Percentiles rank a stretch among this genome's conserved stretches.
These are phyloP conservation scores for Rhabditophanes sp. DNA, from an alignment of 2,888 invertebrate genomes.

Conservation along the genomic window DNA sequence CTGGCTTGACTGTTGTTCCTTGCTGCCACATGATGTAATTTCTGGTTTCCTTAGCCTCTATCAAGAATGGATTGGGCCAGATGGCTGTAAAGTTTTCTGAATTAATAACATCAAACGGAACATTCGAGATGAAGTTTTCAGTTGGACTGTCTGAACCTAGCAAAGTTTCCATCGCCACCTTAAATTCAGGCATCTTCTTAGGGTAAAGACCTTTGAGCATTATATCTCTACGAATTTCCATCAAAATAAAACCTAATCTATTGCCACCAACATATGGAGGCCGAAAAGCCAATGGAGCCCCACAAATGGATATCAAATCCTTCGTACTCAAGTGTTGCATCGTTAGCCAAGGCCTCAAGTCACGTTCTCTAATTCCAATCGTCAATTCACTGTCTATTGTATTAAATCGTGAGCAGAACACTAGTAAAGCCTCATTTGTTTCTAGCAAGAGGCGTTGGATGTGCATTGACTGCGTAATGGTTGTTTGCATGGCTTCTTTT, in stretches of 20 bases:
- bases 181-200: conserved; percentile 30
- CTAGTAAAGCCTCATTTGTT: conserved; percentile 36
- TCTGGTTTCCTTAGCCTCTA: conserved; percentile 2
- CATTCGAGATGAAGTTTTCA: conserved; percentile 31
- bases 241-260: conserved; percentile 37
- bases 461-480: background rate
- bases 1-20: too few species aligned
- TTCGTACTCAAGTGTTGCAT: conserved; percentile 12
- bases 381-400: conserved; percentile 33
- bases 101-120: conserved; percentile 25
- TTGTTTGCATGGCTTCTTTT: conserved; percentile 23
- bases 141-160: conserved; percentile 38
- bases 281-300: conserved; percentile 33
- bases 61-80: conserved; percentile 23
- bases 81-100: conserved; percentile 22
- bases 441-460: conserved; percentile 19
- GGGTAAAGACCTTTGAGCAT: conserved; percentile 29
- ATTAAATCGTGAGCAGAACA: conserved; percentile 35
- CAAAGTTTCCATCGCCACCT: conserved; percentile 24
- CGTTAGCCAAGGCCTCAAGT: conserved; percentile 26
- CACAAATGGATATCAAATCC: conserved; percentile 6
- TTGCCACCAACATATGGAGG: conserved; percentile 42
- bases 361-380: conserved; percentile 40
- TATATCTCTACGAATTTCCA: conserved; percentile 41
- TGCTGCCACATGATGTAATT: too few species aligned